Base-by-base conservation (phyloP, 2,888 invertebrate species). In the Trimorus sp. region DNA sequence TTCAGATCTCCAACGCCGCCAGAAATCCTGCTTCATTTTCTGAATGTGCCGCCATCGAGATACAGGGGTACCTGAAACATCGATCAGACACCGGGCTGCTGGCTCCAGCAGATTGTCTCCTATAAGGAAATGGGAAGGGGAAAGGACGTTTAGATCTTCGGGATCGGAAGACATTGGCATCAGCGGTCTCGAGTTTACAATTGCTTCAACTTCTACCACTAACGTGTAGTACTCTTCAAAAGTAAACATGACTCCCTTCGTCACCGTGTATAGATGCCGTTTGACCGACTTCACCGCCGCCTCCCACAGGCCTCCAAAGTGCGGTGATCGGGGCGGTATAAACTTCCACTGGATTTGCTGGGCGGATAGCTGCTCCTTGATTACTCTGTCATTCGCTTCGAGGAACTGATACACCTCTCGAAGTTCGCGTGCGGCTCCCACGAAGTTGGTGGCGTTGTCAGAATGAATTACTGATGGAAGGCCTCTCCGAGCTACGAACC, bases 61-160 rank as follows among this genome's bases (percentile, higher is more conserved):
- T 2, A 66, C 14, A 12, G n/a, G 14, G 4, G 12, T 16, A 7
- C 48, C 54, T 38, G 36, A 7, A 26, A 54, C 11, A 37, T 73
- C 62, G 14, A 51, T 8, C 38, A 40, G 48, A 36, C 51, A 16
- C 12, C 26, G 12, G 8, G 54, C 7, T 11, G 38, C 63, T 7
- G 56, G 53, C 14, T 63, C 53, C 6, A 36, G 26, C 7, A 75
- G 7, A 5, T 48, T 16, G 53, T 4, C 16, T 0, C 62, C 48
- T 38, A 76, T 51, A 0, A 89, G 80, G 70, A 88, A 87, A 70
- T 89, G 89, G 0, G 85, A 86, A 26, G 88, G 89, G 0, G 88
- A 87, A 0, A 89, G 74, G 2, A 83, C 66, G 12, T 36, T 36
- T 58, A n/a, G 45, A 45, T 87, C 87, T 26, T 65, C 16, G 15